A percentile compares a stretch with the other conserved stretches of the same genome.
These are phyloP conservation scores for Fukomys damarensis DNA, from an alignment of 2,113 vertebrate species.

Conservation along the genomic window DNA sequence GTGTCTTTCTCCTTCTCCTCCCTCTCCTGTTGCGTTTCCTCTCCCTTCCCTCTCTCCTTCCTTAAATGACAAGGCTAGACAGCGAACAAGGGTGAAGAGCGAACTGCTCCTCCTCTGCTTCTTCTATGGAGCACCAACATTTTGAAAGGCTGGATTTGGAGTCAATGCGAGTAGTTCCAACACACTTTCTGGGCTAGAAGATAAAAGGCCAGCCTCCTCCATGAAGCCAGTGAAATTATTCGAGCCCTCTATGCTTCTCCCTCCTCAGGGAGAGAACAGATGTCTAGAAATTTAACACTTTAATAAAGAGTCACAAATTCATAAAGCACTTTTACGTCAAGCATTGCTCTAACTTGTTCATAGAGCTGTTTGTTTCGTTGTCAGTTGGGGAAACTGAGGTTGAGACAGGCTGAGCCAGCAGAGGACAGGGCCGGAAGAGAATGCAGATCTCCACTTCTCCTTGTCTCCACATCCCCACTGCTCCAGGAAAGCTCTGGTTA, in stretches of 20 bases:
- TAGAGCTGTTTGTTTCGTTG: neutral
- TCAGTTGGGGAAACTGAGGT: neutral
- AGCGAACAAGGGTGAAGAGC: too few relatives aligned
- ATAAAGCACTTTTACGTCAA: neutral
- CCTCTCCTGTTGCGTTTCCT: fast-evolving
- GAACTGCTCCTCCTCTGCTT: neutral
- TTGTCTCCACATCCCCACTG: fast-evolving
- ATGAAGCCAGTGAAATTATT: neutral
- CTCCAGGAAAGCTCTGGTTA: neutral
- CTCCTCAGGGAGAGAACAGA: neutral
- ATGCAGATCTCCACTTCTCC: neutral
- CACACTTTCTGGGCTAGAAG: neutral
- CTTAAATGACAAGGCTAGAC: neutral
- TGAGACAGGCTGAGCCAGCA: neutral
- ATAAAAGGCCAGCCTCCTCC: neutral
- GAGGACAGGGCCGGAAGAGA: neutral
- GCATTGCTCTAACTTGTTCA: neutral
- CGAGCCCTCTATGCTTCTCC: neutral
- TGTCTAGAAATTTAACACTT: neutral
- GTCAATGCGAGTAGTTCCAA: neutral
- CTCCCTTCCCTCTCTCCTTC: neutral
- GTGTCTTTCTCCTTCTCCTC: neutral
- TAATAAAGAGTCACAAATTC: neutral
- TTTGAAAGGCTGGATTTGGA: neutral
- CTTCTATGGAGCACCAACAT: neutral